These are phyloP conservation scores for Drosophila melanica DNA, from an alignment of 1,140 invertebrate species.

Conservation along the genomic window DNA sequence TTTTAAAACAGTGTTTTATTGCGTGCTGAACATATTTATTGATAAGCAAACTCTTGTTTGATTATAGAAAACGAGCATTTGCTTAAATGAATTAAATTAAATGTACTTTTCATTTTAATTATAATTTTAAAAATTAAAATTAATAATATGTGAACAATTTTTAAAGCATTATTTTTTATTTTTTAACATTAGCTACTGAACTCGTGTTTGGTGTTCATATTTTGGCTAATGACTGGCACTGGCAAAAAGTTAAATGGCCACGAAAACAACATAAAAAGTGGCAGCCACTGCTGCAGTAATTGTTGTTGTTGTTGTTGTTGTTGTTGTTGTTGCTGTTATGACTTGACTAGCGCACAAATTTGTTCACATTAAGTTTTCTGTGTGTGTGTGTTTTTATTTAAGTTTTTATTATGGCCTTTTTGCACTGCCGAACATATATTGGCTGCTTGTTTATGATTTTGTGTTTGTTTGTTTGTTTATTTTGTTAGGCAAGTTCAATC, in stretches of 20 bases:
- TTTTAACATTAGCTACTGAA: constrained; percentile 40
- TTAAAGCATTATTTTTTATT: constrained; percentile 22
- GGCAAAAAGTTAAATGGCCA: constrained; percentile 52
- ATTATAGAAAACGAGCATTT: too few species aligned
- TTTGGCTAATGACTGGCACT: constrained; percentile 76
- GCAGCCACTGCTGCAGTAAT: constrained; percentile 8
- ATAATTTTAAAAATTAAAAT: too few species aligned
- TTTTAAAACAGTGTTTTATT: background rate
- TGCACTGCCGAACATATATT: constrained; percentile 74
- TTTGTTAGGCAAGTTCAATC: constrained; percentile 73
- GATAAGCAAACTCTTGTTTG: too few species aligned
- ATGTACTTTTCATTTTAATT: background rate
- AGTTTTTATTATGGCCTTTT: constrained; percentile 79
- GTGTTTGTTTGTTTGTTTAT: constrained; percentile 53
- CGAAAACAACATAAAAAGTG: constrained; percentile 51
- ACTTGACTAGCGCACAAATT: constrained; percentile 64
- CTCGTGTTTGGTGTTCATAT: constrained; percentile 56
- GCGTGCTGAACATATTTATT: background rate
- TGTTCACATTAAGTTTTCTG: constrained; percentile 68
- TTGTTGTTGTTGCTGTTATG: constrained; percentile 31
- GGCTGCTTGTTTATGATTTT: constrained; percentile 51
- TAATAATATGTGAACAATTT: background rate
- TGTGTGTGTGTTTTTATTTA: constrained; percentile 57
- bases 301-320: constrained; percentile 24
- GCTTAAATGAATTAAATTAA: background rate